Evolutionary conservation across 2,797 vertebrate genomes (phyloP).

Genomic region (Diplodus puntazzo): DNA sequence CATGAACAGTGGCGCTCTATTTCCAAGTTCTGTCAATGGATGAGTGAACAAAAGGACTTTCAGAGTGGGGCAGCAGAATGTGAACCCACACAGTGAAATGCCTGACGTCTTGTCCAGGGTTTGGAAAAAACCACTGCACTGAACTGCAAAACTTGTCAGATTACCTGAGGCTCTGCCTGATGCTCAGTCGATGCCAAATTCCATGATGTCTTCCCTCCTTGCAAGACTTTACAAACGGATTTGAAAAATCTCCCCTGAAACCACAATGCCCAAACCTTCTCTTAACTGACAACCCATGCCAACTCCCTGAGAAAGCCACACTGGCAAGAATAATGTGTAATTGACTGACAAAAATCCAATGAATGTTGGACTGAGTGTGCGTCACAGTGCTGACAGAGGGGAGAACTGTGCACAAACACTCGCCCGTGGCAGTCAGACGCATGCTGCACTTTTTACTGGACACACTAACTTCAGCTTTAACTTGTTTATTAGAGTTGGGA

Average conservation of each 20-base stretch:
- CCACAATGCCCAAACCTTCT: conserved; percentile 69
- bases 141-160: conserved; percentile 72
- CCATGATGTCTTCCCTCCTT: conserved; percentile 63
- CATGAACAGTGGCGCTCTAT: conserved; percentile 49
- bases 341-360: conserved; percentile 53
- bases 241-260: conserved; percentile 63
- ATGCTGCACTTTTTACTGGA: conserved; percentile 67
- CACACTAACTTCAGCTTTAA: conserved; percentile 71
- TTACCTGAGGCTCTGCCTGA: conserved; percentile 64
- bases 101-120: conserved; percentile 57
- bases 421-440: conserved; percentile 36
- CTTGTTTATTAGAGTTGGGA: conserved; percentile 78
- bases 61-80: conserved; percentile 49
- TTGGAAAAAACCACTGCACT: conserved; percentile 61
- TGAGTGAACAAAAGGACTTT: conserved; percentile 70
- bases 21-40: conserved; percentile 58
- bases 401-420: conserved; percentile 52
- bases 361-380: conserved; percentile 51
- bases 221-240: conserved; percentile 68
- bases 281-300: conserved; percentile 61
- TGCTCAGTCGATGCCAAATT: conserved; percentile 62
- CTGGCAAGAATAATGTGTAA: conserved; percentile 58
- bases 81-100: conserved; percentile 68
- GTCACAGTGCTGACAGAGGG: conserved; percentile 51
- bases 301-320: conserved; percentile 63